Evolutionary conservation across 37 sponge, comb jelly and placozoan species (phyloP), one percentile per base, ranked within the genome.

Genomic region (Diacarnus erythraeanus): DNA sequence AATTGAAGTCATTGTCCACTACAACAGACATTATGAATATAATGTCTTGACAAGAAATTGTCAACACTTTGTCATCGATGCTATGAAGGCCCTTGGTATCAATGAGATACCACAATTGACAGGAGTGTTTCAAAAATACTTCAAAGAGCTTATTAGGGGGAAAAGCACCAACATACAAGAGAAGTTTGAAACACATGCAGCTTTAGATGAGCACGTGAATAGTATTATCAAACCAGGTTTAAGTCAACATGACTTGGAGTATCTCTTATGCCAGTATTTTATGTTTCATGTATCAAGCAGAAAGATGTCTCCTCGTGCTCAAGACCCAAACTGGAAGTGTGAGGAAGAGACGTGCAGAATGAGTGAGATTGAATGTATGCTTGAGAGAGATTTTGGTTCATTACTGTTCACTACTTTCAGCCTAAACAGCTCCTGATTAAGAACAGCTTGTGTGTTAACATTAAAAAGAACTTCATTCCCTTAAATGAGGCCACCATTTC

Each of bases 1-100:
- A 35, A 20, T 60, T 17, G 61, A 76, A 38, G 77, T 76, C 26
- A 57, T 76, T 38, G 26, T 57, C 27, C 22, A 39, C 17, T 76
- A 76, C 77, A 76, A 76, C 41, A 38, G 10, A 38, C 22, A 38
- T 26, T 59, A 60, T 20, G 51, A 59, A 3, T 76, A 76, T 34
- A 29, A 59, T 37, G 23, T 60, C 20, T 37, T 60, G 34, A 22
- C 22, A 1, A 15, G 63, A 17, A 76, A 76, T 61, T 76, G 77
- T 57, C 60, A 76, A 58, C 51, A 56, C n/a, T 76, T 76, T 38
- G 61, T 76, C 61, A 76, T 39, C 8, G 77, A 76, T 35, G 77
- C 77, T 17, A 38, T 76, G 42, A 59, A 60, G n/a, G 77, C 77
- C 5, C 40, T 76, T n/a, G 61, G 61, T 1, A 35, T 76, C 20